phyloP scores from a whole-genome alignment of 2,888 invertebrate species.

The Zelleria hepariella region DNA sequence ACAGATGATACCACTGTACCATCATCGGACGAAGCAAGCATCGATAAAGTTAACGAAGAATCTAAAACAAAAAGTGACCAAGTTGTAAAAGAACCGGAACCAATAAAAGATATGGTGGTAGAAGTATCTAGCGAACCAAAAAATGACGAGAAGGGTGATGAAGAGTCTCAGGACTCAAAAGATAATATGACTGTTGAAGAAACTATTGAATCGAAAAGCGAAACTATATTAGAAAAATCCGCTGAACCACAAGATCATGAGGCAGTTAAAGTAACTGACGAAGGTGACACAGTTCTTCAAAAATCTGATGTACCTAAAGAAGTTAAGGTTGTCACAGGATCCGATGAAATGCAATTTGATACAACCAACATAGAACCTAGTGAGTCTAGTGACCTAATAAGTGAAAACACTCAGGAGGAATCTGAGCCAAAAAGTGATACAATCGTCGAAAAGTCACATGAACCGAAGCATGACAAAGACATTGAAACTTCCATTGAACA shows the following conservation, averaged over 20 bases:
- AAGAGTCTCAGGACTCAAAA: neutral
- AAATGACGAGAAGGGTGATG: neutral
- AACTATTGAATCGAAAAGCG: too few relatives aligned
- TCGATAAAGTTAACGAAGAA: neutral
- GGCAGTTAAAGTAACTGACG: neutral
- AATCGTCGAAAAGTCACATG: neutral
- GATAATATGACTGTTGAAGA: neutral
- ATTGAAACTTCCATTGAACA: neutral
- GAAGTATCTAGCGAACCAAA: neutral
- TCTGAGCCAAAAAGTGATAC: neutral
- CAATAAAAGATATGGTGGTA: too few relatives aligned
- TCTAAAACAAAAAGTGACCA: neutral
- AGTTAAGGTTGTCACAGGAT: neutral
- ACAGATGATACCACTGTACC: too few relatives aligned
- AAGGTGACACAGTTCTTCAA: neutral
- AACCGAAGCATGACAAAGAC: neutral
- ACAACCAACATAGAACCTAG: neutral
- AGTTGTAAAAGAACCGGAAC: too few relatives aligned
- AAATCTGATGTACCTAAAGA: neutral
- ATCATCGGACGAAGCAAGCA: too few relatives aligned
- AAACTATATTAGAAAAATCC: too few relatives aligned
- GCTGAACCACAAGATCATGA: neutral
- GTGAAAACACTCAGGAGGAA: neutral
- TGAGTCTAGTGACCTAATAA: neutral
- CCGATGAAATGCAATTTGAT: neutral